A percentile compares a stretch with the other conserved stretches of the same genome.
phyloP scores from a whole-genome alignment of 1,140 invertebrate species.

The Drosophila watanabei region DNA sequence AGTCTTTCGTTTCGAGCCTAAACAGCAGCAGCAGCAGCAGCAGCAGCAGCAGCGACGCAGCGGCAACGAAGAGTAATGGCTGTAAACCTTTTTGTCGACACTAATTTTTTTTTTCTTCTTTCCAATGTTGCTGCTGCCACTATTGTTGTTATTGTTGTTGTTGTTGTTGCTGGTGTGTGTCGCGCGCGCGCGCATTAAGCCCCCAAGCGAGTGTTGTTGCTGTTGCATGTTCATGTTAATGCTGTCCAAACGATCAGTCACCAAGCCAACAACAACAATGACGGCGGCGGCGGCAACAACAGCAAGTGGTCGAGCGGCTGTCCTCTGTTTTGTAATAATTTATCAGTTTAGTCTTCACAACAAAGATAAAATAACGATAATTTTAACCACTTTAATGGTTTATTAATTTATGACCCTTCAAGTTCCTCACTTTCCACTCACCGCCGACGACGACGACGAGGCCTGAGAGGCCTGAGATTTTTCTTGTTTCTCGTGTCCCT shows the following conservation, averaged over 20 bases:
- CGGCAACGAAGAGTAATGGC: constrained; percentile 77
- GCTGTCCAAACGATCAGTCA: constrained; percentile 82
- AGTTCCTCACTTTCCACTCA: constrained; percentile 83
- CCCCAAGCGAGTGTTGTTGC: constrained; percentile 66
- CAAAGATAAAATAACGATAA: constrained; percentile 85
- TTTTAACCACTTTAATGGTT: constrained; percentile 86
- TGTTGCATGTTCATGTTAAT: constrained; percentile 81
- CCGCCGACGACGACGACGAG: constrained; percentile 49
- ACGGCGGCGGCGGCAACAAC: constrained; percentile 22
- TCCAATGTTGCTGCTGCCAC: constrained; percentile 39
- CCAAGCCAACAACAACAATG: constrained; percentile 43
- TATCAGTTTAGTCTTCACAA: constrained; percentile 85
- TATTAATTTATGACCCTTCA: constrained; percentile 86
- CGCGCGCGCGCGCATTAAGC: constrained; percentile 79
- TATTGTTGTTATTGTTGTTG: constrained; percentile 39
- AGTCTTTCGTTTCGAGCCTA: constrained; percentile 79
- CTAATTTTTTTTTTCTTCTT: constrained; percentile 77
- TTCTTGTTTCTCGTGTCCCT: constrained; percentile 47
- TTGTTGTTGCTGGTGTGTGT: constrained; percentile 34
- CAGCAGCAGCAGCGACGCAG: constrained; percentile 15
- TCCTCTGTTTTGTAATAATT: constrained; percentile 85
- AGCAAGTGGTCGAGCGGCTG: constrained; percentile 53
- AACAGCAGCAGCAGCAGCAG: constrained; percentile 57
- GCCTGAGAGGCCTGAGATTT: constrained; percentile 60
- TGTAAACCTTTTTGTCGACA: constrained; percentile 85